Percentiles rank a stretch among this genome's conserved stretches.
Evolutionary conservation across 2,888 invertebrate species (phyloP).

Genomic region (Macrosoma leucophasiata): DNA sequence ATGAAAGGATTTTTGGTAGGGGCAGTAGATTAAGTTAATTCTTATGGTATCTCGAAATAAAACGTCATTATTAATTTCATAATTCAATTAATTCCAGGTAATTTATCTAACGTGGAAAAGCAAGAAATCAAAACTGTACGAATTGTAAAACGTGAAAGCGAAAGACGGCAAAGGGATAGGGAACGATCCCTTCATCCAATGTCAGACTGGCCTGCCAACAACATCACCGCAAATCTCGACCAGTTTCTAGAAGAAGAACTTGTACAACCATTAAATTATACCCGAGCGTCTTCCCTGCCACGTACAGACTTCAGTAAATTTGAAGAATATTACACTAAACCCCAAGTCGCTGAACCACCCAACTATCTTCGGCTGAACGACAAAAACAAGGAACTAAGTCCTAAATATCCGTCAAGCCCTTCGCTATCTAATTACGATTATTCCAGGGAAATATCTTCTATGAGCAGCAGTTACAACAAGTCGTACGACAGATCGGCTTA

Average conservation of each 20-base stretch:
- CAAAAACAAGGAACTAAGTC: conserved; percentile 59
- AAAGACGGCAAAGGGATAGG: conserved; percentile 87
- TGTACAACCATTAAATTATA: conserved; percentile 52
- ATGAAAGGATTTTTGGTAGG: no score
- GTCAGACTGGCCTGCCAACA: conserved; percentile 61
- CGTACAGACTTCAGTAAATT: conserved; percentile 59
- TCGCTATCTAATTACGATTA: conserved; percentile 66
- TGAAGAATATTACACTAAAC: conserved; percentile 53
- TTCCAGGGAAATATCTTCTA: conserved; percentile 57
- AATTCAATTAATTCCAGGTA: conserved; percentile 60
- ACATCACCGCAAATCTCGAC: conserved; percentile 59
- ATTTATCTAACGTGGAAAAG: conserved; percentile 84
- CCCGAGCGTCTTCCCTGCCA: conserved; percentile 72
- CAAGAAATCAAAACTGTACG: conserved; percentile 94
- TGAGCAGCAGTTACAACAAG: conserved; percentile 60
- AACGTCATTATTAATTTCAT: not conserved
- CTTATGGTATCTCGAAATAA: no score
- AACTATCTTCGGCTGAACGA: conserved; percentile 48
- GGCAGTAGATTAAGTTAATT: no score
- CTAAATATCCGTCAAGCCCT: conserved; percentile 66
- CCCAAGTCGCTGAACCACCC: conserved; percentile 41
- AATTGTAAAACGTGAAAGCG: conserved; percentile 94
- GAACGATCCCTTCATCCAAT: conserved; percentile 78
- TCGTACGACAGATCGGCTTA: conserved; percentile 56
- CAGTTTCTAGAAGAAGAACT: conserved; percentile 69